Evolutionary conservation across 1,140 invertebrate genomes (phyloP).

Genomic region (Drosophila varians): DNA sequence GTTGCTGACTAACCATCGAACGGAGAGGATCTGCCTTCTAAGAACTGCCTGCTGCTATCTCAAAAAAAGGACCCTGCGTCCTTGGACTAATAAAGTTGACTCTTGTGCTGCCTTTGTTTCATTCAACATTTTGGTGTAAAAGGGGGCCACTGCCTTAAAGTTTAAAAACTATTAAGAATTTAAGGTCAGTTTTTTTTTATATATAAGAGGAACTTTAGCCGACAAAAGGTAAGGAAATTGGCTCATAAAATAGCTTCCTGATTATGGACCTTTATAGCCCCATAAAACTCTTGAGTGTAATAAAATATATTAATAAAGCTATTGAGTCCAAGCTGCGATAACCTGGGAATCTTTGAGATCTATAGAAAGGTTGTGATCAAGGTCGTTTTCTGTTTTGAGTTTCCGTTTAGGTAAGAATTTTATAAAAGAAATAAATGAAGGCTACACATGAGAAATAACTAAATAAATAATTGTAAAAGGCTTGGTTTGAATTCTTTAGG

Average conservation of each 20-base stretch:
- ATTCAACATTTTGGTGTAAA: background rate
- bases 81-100: constrained; percentile 18
- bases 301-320: constrained; percentile 23
- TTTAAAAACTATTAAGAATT: background rate
- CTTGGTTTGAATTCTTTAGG: too few species aligned
- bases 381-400: too few species aligned
- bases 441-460: too few species aligned
- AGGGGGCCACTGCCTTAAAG: background rate
- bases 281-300: constrained; percentile 14
- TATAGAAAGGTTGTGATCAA: too few species aligned
- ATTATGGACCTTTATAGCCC: constrained; percentile 10
- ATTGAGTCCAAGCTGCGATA: background rate
- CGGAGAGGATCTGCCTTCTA: constrained; percentile 19
- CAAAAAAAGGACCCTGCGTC: background rate
- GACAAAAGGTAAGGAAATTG: constrained; percentile 21
- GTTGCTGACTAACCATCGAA: constrained; percentile 49
- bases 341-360: background rate
- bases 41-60: background rate
- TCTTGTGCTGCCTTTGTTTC: constrained; percentile 39
- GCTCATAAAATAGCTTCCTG: constrained; percentile 24
- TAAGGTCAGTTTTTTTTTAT: background rate
- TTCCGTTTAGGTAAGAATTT: too few species aligned
- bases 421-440: too few species aligned
- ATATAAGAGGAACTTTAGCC: constrained; percentile 1
- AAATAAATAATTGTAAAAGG: too few species aligned